Evolutionary conservation across 2,113 vertebrate genomes (phyloP), one percentile per base, ranked within the genome.

Genomic region (Perca schrenkii): DNA sequence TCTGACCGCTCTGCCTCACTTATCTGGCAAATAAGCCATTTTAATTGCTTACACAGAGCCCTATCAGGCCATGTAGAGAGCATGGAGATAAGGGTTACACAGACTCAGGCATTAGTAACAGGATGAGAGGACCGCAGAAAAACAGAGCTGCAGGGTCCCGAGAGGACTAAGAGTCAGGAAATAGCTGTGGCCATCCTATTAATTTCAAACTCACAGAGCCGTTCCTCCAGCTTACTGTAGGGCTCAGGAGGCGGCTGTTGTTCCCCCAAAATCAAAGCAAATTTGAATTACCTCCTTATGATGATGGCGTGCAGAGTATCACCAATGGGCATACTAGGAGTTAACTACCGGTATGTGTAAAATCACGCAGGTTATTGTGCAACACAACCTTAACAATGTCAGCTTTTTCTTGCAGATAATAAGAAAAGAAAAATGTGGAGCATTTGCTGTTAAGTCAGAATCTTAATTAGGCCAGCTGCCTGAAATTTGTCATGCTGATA

Each of bases 71-170:
- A 21, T 93, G 93, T 94, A 53, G 87, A 22, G 68, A 82, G 89
- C 87, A 34, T 77, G 62, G 92, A 93, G 94, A 94, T 94, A 94
- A 94, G 92, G 93, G 88, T 92, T 92, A 94, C 93, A 94, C 89
- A 64, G 86, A 91, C 74, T 90, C 92, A 64, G 88, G 93, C 91
- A 91, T 91, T 90, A 86, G 91, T 91, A 89, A 94, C 91, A 91
- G 94, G 93, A 94, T 92, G 86, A 93, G 91, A 76, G 80, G 81
- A 93, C 94, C 89, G 80, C 94, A 92, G 88, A 88, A 91, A 87
- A 91, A 87, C 83, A 87, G 86, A 91, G 91, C 92, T 87, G 83
- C 78, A 1, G 80, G 80, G 53, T 88, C 92, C 88, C 92, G 28
- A 34, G 89, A 88, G 93, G 80, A 81, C 34, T 13, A 16, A 43